phyloP scores from a whole-genome alignment of 2,888 invertebrate species.

The Dasypogon diadema region DNA sequence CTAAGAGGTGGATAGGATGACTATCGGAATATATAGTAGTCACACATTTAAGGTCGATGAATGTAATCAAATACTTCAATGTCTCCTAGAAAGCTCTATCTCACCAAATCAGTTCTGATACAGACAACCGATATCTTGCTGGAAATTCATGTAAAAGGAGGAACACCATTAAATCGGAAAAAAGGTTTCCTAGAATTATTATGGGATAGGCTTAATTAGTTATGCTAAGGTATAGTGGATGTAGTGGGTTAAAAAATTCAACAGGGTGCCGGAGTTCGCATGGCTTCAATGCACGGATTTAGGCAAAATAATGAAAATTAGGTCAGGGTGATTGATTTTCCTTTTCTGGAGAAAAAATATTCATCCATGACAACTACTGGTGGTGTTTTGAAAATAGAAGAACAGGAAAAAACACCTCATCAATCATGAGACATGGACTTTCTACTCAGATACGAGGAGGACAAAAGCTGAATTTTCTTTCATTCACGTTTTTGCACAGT shows the following conservation, averaged over 20 bases:
- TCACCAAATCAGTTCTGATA: not conserved
- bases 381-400: no score
- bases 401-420: no score
- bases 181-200: not conserved
- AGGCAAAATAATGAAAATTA: no score
- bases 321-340: no score
- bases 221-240: slow-evolving; percentile 20
- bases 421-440: no score
- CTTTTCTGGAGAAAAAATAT: no score
- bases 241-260: slow-evolving; percentile 12
- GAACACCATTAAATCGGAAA: not conserved
- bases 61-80: slow-evolving; percentile 27
- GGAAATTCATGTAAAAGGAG: not conserved
- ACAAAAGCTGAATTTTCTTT: no score
- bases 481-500: no score
- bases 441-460: no score
- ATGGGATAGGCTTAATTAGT: slow-evolving; percentile 18
- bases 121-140: not conserved
- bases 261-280: not conserved
- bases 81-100: not conserved
- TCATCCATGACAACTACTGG: no score
- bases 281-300: no score
- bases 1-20: not conserved
- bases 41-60: slow-evolving; percentile 14
- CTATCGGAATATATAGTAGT: slow-evolving; percentile 9